Conservation (phyloP, 2,797 vertebrate species). For the Hybognathus amarus region DNA sequence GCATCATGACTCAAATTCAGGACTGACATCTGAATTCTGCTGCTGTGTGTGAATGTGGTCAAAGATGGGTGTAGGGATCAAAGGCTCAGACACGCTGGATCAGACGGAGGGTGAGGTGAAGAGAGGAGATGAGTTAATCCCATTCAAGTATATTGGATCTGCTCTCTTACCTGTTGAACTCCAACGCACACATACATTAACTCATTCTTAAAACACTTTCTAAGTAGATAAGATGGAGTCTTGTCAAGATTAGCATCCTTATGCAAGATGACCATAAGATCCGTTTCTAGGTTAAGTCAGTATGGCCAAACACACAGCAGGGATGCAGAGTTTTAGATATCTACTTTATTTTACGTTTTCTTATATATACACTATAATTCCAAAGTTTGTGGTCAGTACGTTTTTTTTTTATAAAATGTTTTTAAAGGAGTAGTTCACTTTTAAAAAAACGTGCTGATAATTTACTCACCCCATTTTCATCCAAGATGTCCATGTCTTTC, state of each 20-base stretch:
- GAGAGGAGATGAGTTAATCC: slow-evolving; percentile 14
- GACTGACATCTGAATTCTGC: neutral
- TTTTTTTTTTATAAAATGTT: too few species aligned
- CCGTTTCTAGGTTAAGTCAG: slow-evolving; percentile 1
- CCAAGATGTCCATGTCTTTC: too few species aligned
- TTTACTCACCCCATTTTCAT: too few species aligned
- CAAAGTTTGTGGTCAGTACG: too few species aligned
- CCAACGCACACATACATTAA: neutral
- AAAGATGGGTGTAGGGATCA: neutral
- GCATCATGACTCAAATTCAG: neutral
- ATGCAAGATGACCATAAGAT: neutral
- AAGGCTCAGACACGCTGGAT: slow-evolving; percentile 48
- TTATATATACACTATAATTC: too few species aligned
- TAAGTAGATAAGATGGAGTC: neutral
- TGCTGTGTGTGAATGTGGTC: neutral
- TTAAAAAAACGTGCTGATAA: too few species aligned
- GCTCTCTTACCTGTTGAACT: slow-evolving; percentile 1
- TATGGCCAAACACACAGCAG: neutral
- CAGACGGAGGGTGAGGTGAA: slow-evolving; percentile 38
- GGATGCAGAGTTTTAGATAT: neutral
- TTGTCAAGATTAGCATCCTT: neutral
- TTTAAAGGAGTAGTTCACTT: too few species aligned
- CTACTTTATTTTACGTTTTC: too few species aligned
- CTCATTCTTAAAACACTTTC: slow-evolving; percentile 8
- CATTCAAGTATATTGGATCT: slow-evolving; percentile 20